These are phyloP conservation scores for Haemorhous mexicanus DNA, from an alignment of 2,113 vertebrate species.

Conservation along the genomic window DNA sequence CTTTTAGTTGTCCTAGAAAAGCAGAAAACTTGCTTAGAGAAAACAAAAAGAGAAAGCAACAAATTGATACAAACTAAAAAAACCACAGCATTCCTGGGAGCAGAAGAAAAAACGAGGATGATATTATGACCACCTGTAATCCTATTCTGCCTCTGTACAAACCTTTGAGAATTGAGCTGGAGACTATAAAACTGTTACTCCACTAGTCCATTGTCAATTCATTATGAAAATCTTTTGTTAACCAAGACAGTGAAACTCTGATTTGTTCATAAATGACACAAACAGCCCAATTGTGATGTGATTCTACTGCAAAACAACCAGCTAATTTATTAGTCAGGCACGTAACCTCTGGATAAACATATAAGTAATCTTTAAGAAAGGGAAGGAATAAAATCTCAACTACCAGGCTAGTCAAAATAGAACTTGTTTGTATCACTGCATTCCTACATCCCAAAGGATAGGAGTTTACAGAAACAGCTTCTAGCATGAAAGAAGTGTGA, in stretches of 20 bases:
- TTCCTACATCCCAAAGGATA: background rate
- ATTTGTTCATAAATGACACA: background rate
- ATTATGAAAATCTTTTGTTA: background rate
- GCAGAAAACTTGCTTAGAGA: background rate
- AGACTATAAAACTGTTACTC: background rate
- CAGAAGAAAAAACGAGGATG: background rate
- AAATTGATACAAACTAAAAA: background rate
- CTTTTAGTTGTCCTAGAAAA: slow-evolving; percentile 86
- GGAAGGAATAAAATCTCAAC: background rate
- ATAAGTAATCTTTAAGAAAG: background rate
- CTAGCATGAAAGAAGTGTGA: background rate
- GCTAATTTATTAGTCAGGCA: background rate
- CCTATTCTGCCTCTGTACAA: background rate
- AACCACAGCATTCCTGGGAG: background rate
- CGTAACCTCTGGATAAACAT: background rate
- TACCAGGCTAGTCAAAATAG: background rate
- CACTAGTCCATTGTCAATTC: background rate
- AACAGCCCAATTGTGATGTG: accelerated
- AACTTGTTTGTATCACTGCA: background rate
- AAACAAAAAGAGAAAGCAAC: background rate
- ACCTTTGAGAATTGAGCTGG: background rate
- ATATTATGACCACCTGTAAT: background rate
- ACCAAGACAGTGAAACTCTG: background rate
- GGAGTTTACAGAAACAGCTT: background rate
- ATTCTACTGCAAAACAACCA: background rate